Evolutionary conservation across 1,140 invertebrate species (phyloP).

Genomic region (Hyposmocoma kahamanoa): DNA sequence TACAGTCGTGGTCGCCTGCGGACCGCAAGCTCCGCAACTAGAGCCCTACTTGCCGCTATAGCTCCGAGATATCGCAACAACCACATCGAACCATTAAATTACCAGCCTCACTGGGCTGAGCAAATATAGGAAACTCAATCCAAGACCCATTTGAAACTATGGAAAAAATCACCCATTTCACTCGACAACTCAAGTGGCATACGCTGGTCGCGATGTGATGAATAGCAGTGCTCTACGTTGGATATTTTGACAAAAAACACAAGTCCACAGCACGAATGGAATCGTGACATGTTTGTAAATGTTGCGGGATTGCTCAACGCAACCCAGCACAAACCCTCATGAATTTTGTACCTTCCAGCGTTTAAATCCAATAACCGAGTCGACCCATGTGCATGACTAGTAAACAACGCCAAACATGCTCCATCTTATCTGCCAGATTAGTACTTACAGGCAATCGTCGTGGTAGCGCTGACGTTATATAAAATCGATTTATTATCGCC

Average conservation of each 20-base stretch:
- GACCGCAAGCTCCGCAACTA: slow-evolving; percentile 19
- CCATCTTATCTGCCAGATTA: slow-evolving; percentile 56
- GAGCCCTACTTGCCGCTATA: slow-evolving; percentile 12
- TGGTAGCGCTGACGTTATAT: slow-evolving; percentile 45
- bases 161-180: slow-evolving; percentile 46
- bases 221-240: slow-evolving; percentile 16
- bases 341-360: slow-evolving; percentile 41
- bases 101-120: slow-evolving; percentile 13
- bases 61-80: slow-evolving; percentile 10
- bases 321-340: slow-evolving; percentile 36
- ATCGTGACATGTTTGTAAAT: slow-evolving; percentile 54
- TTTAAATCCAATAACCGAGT: slow-evolving; percentile 44
- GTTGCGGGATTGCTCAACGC: slow-evolving; percentile 36
- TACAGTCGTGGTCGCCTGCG: slow-evolving; percentile 15
- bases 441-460: slow-evolving; percentile 56
- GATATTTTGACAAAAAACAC: slow-evolving; percentile 9
- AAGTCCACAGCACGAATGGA: slow-evolving; percentile 28
- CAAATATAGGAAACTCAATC: slow-evolving; percentile 23
- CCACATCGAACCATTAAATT: slow-evolving; percentile 20
- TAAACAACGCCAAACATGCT: slow-evolving; percentile 27
- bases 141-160: slow-evolving; percentile 14
- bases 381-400: slow-evolving; percentile 40
- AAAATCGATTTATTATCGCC: slow-evolving; percentile 51
- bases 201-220: slow-evolving; percentile 16
- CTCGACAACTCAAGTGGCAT: slow-evolving; percentile 27